phyloP scores from a whole-genome alignment of 2,797 vertebrate species.

The Pseudopleuronectes americanus region DNA sequence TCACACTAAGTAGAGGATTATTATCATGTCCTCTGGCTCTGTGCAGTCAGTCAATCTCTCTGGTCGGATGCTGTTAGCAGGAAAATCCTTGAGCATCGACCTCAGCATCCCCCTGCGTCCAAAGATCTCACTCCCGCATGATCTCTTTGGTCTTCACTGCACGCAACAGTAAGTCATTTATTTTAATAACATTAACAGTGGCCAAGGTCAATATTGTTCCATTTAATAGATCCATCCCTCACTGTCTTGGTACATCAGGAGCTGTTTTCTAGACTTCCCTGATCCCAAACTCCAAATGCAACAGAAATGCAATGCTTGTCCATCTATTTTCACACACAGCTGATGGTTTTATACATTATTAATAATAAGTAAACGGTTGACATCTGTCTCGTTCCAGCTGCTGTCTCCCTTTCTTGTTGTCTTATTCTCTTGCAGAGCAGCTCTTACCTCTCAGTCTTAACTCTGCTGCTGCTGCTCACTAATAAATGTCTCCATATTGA shows the following conservation, averaged over 20 bases:
- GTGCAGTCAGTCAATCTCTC: neutral
- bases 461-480: neutral
- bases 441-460: neutral
- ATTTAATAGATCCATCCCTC: neutral
- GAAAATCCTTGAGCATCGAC: neutral
- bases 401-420: neutral
- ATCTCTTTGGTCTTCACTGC: conserved; percentile 16
- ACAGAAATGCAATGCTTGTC: neutral
- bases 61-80: conserved; percentile 7
- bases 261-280: neutral
- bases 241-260: neutral
- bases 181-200: neutral
- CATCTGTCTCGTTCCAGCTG: neutral
- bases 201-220: neutral
- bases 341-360: neutral
- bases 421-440: neutral
- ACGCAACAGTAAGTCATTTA: neutral
- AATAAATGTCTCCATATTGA: neutral
- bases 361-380: neutral
- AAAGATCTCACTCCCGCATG: conserved; percentile 5
- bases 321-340: neutral
- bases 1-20: neutral
- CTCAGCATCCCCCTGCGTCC: neutral
- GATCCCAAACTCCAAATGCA: neutral
- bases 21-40: conserved; percentile 10